A percentile compares a stretch with the other conserved stretches of the same genome.
Conservation (phyloP, 2,797 vertebrate species). For the Acanthornis magna region DNA sequence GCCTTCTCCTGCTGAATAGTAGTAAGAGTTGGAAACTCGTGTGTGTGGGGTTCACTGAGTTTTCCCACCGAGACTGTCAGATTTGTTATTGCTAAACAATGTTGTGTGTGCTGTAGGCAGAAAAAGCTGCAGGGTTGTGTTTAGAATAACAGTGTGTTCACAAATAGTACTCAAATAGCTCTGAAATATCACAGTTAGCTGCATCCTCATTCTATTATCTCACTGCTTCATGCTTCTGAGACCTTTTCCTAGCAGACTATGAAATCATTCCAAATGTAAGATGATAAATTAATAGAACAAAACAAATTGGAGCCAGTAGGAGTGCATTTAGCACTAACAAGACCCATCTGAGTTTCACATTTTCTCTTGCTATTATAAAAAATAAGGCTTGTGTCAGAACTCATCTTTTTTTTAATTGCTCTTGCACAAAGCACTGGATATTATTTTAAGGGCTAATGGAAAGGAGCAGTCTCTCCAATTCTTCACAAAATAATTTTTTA, state of each 20-base stretch:
- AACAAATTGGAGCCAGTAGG: constrained; percentile 41
- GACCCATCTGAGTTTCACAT: constrained; percentile 53
- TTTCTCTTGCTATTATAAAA: constrained; percentile 44
- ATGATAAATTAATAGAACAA: constrained; percentile 61
- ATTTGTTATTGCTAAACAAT: neutral
- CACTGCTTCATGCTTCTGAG: constrained; percentile 45
- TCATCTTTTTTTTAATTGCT: constrained; percentile 27
- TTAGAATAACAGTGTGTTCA: constrained; percentile 31
- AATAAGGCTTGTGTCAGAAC: constrained; percentile 21
- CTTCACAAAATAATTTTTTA: neutral
- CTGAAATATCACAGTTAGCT: constrained; percentile 45
- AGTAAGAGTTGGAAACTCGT: neutral
- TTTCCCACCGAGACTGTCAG: neutral
- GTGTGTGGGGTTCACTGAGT: neutral
- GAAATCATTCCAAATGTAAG: constrained; percentile 39
- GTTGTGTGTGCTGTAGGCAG: neutral
- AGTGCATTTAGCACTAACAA: constrained; percentile 54
- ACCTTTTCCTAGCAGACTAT: constrained; percentile 39
- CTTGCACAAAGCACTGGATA: neutral
- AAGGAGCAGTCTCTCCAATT: neutral
- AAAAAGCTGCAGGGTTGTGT: neutral
- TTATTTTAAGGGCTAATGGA: neutral
- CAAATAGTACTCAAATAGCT: neutral
- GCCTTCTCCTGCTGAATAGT: neutral
- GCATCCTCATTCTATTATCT: constrained; percentile 33